These are phyloP conservation scores for Thymelicus lineola DNA, from an alignment of 2,888 invertebrate genomes.

Conservation along the genomic window DNA sequence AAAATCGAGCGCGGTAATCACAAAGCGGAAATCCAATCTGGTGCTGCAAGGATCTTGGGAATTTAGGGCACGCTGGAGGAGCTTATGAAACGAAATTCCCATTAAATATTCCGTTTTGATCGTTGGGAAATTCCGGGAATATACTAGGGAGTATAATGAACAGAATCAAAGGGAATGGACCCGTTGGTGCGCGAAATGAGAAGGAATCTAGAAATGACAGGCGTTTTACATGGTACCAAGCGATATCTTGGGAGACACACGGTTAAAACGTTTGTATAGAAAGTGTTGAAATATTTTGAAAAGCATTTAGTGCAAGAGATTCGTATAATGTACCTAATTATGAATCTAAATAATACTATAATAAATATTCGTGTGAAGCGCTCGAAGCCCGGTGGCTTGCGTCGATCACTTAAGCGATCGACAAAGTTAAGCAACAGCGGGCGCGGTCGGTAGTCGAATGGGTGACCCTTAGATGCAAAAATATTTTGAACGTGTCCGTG, in stretches of 20 bases:
- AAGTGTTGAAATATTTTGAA: background rate
- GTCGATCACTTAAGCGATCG: too few relatives aligned
- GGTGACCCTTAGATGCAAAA: too few relatives aligned
- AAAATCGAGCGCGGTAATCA: conserved; percentile 18
- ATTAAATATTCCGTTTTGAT: conserved; percentile 41
- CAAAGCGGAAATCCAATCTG: conserved; percentile 34
- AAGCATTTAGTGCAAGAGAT: too few relatives aligned
- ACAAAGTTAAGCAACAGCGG: too few relatives aligned
- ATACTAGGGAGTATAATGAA: conserved; percentile 53
- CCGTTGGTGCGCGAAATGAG: conserved; percentile 71
- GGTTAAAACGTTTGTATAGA: background rate
- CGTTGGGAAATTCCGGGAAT: conserved; percentile 26
- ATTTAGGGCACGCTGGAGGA: conserved; percentile 22
- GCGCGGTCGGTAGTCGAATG: too few relatives aligned
- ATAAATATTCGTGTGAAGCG: too few relatives aligned
- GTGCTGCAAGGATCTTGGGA: conserved; percentile 22
- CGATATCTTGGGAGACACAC: conserved; percentile 14
- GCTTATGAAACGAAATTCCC: conserved; percentile 36
- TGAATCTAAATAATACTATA: too few relatives aligned
- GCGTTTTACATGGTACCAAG: conserved; percentile 47
- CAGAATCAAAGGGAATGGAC: conserved; percentile 62
- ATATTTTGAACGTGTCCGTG: too few relatives aligned
- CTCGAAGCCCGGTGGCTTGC: too few relatives aligned
- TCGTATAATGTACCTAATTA: too few relatives aligned
- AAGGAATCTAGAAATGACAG: conserved; percentile 62